Conservation (phyloP, 1,140 invertebrate genomes). For the Magallana ariakensis region DNA sequence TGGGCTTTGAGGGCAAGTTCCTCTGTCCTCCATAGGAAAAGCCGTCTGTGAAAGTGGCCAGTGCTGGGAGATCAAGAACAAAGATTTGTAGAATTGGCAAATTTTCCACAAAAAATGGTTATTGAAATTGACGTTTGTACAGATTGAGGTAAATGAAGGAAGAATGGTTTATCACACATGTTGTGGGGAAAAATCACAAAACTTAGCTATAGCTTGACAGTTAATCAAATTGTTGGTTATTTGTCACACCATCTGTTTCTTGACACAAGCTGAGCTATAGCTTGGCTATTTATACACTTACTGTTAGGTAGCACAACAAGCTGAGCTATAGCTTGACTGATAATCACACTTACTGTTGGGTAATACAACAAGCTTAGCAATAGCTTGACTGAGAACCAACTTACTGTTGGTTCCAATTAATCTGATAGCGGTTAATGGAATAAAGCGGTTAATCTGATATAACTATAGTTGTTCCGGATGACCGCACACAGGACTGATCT, state of each 20-base stretch:
- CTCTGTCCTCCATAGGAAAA: conserved; percentile 61
- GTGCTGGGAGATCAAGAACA: conserved; percentile 51
- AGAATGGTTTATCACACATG: too few species aligned
- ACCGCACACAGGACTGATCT: too few species aligned
- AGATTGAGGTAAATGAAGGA: too few species aligned
- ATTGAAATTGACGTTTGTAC: too few species aligned
- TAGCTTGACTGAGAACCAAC: neutral
- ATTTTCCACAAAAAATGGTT: too few species aligned
- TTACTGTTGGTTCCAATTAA: too few species aligned
- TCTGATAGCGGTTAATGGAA: too few species aligned
- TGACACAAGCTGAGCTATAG: neutral
- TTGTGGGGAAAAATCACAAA: too few species aligned
- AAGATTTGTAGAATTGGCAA: too few species aligned
- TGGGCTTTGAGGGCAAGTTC: conserved; percentile 85
- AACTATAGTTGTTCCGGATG: too few species aligned
- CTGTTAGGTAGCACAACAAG: neutral
- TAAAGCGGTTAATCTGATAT: too few species aligned
- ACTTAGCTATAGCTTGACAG: conserved; percentile 55
- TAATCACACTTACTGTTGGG: too few species aligned
- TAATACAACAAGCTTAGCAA: neutral
- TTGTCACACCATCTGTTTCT: conserved; percentile 83
- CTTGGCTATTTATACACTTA: neutral
- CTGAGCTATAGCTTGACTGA: neutral
- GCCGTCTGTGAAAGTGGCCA: conserved; percentile 51
- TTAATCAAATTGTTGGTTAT: neutral